phyloP scores from a whole-genome alignment of 64 coral and sea anemone species.

The Actinia equina region DNA sequence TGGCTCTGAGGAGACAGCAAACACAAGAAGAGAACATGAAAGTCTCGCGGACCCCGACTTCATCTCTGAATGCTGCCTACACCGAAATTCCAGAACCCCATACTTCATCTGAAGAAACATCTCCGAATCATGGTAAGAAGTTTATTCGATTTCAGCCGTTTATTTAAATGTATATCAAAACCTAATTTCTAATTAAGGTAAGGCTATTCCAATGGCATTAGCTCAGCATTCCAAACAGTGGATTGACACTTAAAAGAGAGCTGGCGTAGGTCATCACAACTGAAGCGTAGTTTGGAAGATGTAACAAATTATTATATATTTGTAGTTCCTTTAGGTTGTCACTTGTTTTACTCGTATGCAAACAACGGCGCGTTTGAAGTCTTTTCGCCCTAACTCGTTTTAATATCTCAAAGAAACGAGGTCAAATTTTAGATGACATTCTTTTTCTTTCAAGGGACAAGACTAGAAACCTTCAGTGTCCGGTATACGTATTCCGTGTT shows the following conservation, averaged over 20 bases:
- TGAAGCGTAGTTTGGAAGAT: constrained; percentile 69
- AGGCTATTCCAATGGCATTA: not conserved
- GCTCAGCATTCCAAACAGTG: not conserved
- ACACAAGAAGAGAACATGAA: constrained; percentile 73
- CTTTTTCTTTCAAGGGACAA: constrained; percentile 23
- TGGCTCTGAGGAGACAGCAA: constrained; percentile 87
- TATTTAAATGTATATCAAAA: not conserved
- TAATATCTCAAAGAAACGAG: constrained; percentile 25
- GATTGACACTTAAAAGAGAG: not conserved
- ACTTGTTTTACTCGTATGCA: constrained; percentile 54
- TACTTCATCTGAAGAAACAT: not conserved
- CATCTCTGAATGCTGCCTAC: not conserved
- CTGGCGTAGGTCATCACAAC: not conserved
- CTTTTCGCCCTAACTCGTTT: constrained; percentile 5
- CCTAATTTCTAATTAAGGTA: not conserved
- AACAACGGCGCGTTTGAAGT: constrained; percentile 53
- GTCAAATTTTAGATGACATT: constrained; percentile 39
- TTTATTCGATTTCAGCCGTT: not conserved
- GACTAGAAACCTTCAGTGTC: constrained; percentile 35
- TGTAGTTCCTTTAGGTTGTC: constrained; percentile 89
- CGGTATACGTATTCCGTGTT: constrained; percentile 24
- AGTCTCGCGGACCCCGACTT: not conserved
- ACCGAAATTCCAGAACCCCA: not conserved
- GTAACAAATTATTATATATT: constrained; percentile 97
- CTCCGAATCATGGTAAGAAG: constrained; percentile 1